Percentiles rank a stretch among this genome's conserved stretches.
These are phyloP conservation scores for Agrypnus murinus DNA, from an alignment of 2,888 invertebrate genomes.

Conservation along the genomic window DNA sequence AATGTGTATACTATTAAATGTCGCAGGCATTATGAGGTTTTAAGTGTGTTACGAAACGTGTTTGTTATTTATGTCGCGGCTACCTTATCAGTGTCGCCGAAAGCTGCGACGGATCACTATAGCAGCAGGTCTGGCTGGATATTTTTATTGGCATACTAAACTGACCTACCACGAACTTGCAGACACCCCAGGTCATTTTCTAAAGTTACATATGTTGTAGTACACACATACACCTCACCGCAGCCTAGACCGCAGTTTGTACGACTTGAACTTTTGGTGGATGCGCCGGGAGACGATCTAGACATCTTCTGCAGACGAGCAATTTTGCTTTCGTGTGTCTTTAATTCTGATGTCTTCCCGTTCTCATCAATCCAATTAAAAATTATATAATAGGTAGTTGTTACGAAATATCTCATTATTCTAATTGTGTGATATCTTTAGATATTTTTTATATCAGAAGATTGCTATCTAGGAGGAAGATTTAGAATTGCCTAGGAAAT, in stretches of 20 bases:
- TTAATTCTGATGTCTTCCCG: not conserved
- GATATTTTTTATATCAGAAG: too few species aligned
- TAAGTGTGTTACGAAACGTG: constrained; percentile 50
- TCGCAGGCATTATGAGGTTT: constrained; percentile 36
- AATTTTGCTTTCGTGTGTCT: constrained; percentile 3
- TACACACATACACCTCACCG: too few species aligned
- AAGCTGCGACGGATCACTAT: constrained; percentile 30
- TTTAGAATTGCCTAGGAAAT: too few species aligned
- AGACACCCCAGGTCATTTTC: constrained; percentile 26
- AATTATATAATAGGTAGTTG: too few species aligned
- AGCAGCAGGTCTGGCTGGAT: constrained; percentile 22
- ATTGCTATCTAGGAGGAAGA: too few species aligned
- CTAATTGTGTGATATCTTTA: too few species aligned
- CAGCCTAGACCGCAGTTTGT: not conserved
- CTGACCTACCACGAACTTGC: constrained; percentile 49
- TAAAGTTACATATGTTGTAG: not conserved
- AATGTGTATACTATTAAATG: constrained; percentile 12
- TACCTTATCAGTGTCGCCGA: constrained; percentile 45
- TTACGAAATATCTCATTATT: too few species aligned
- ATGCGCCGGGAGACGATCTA: constrained; percentile 22
- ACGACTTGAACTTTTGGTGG: constrained; percentile 24
- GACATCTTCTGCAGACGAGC: not conserved
- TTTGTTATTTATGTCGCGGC: constrained; percentile 35
- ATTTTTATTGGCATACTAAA: constrained; percentile 48
- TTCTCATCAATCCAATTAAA: too few species aligned